Percentiles rank a stretch among this genome's conserved stretches.
Evolutionary conservation across 2,888 invertebrate species (phyloP).

Genomic region (Tipula vernalis): DNA sequence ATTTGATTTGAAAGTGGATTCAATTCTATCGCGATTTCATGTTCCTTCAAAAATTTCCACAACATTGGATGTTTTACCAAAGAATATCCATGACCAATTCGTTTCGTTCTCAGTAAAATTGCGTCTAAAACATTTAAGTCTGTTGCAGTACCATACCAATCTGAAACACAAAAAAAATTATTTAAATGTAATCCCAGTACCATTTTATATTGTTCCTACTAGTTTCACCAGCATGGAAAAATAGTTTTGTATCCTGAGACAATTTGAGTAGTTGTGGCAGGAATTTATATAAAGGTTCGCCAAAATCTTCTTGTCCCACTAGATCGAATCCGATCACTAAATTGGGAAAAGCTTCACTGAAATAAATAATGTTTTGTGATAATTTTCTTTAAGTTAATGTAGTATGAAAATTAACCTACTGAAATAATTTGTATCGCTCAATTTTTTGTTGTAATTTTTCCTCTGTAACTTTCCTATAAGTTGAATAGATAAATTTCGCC

Average conservation of each 20-base stretch:
- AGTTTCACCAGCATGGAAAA: slow-evolving; percentile 57
- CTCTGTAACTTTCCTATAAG: slow-evolving; percentile 20
- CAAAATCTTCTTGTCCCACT: slow-evolving; percentile 53
- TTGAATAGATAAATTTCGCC: slow-evolving; percentile 41
- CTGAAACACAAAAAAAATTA: slow-evolving; percentile 18
- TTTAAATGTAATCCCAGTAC: not conserved
- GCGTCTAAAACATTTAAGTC: slow-evolving; percentile 46
- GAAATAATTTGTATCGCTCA: slow-evolving; percentile 22
- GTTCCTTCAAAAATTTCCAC: slow-evolving; percentile 27
- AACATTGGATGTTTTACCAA: slow-evolving; percentile 32
- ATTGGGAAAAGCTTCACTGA: slow-evolving; percentile 32
- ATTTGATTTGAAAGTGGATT: slow-evolving; percentile 35
- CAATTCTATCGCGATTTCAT: slow-evolving; percentile 30
- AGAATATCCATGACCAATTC: slow-evolving; percentile 34
- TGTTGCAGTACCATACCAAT: slow-evolving; percentile 40
- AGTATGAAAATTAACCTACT: slow-evolving; percentile 22
- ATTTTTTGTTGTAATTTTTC: slow-evolving; percentile 19
- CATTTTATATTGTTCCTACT: slow-evolving; percentile 23
- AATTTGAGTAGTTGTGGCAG: slow-evolving; percentile 22
- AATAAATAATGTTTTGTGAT: slow-evolving; percentile 5
- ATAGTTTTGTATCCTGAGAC: slow-evolving; percentile 36
- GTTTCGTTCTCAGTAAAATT: slow-evolving; percentile 29
- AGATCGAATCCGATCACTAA: slow-evolving; percentile 52
- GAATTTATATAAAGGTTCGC: slow-evolving; percentile 36
- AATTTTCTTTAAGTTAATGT: not conserved